Percentiles rank a stretch among this genome's conserved stretches.
phyloP scores from a whole-genome alignment of 2,113 vertebrate species.

The Pardalotus punctatus region DNA sequence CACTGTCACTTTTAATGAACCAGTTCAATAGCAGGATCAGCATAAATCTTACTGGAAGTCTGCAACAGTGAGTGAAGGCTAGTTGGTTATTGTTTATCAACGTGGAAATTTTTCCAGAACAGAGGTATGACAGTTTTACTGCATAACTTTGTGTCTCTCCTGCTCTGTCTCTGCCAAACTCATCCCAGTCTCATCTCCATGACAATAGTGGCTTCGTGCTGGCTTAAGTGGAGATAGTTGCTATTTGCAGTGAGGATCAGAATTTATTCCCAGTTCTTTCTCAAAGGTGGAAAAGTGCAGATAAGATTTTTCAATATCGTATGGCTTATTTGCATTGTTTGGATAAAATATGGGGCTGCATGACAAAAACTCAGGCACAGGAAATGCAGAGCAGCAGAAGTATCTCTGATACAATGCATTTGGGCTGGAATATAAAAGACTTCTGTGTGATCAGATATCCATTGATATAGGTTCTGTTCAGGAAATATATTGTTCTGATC shows the following conservation, averaged over 20 bases:
- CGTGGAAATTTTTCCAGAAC: neutral
- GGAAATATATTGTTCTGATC: neutral
- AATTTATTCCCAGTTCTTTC: neutral
- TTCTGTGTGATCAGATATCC: neutral
- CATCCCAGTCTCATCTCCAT: neutral
- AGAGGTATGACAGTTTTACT: neutral
- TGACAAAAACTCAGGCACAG: rapidly evolving
- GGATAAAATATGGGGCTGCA: neutral
- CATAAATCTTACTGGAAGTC: neutral
- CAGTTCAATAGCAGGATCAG: neutral
- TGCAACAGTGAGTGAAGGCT: neutral
- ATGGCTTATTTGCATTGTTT: neutral
- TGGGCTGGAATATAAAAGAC: neutral
- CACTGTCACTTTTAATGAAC: neutral
- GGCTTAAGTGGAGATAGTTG: neutral
- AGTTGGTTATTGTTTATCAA: neutral
- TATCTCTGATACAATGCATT: neutral
- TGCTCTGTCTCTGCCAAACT: neutral
- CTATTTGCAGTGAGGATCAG: neutral
- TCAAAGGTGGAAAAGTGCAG: neutral
- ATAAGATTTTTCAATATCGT: neutral
- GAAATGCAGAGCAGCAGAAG: neutral
- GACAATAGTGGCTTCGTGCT: neutral
- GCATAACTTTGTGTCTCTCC: neutral
- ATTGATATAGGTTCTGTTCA: neutral